Percentiles rank a stretch among this genome's conserved stretches.
Conservation (phyloP, 2,888 invertebrate species). For the Drosophila anomelani region DNA sequence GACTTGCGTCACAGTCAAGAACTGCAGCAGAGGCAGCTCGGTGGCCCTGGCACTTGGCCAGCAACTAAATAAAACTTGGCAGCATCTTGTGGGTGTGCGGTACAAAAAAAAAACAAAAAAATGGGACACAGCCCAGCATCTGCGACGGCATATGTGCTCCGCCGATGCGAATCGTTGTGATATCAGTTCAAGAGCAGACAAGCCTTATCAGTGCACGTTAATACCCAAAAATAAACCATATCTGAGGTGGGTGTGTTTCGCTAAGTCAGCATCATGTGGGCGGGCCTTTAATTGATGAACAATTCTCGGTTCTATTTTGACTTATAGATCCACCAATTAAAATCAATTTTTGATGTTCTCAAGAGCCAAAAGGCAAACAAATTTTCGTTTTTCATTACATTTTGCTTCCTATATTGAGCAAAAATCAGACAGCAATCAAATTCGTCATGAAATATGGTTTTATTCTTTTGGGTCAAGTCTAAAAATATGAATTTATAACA, state of each 20-base stretch:
- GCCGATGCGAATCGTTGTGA: constrained; percentile 15
- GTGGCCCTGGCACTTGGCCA: constrained; percentile 63
- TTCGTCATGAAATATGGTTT: neutral
- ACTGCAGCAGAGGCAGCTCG: constrained; percentile 53
- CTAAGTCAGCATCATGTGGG: neutral
- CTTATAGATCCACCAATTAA: constrained; percentile 17
- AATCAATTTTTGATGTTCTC: constrained; percentile 22
- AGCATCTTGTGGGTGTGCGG: constrained; percentile 54
- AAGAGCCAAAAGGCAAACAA: constrained; percentile 11
- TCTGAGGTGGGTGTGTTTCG: constrained; percentile 11
- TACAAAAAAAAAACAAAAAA: constrained; percentile 3
- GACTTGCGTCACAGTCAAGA: constrained; percentile 72
- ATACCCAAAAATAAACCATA: constrained; percentile 25
- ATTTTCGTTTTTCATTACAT: constrained; percentile 5
- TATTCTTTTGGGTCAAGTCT: neutral
- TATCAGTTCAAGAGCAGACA: constrained; percentile 49
- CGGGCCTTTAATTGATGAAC: constrained; percentile 8
- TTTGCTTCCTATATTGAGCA: neutral
- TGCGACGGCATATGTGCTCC: constrained; percentile 27
- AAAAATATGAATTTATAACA: neutral
- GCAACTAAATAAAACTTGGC: constrained; percentile 67
- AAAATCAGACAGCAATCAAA: constrained; percentile 4
- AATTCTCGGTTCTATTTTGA: constrained; percentile 12
- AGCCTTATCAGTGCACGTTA: constrained; percentile 36
- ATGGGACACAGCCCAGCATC: constrained; percentile 31